Evolutionary conservation across 2,888 invertebrate genomes (phyloP), one percentile per base, ranked within the genome.

Genomic region (Rhyacophila evoluta): DNA sequence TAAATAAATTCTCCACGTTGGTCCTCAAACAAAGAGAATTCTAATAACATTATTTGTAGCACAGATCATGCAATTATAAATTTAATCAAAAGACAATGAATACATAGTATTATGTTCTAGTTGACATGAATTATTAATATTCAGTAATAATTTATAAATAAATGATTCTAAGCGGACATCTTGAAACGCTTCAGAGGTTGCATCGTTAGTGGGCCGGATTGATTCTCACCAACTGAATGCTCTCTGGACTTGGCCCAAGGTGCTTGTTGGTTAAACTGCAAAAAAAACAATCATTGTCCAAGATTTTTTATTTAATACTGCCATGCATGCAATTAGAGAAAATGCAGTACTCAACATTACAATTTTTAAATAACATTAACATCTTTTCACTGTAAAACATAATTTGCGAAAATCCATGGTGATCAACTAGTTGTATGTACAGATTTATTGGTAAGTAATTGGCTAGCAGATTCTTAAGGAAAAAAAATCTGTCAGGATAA

Each of bases 141-240:
- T 72, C 38, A 70, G 12, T 70, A 29, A 10, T 70, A 70, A 6
- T 70, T 70, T 55, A 55, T 55, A 55, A 70, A 70, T 15, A 28
- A 70, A 70, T 8, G 29, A 11, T 70, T 74, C 78, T 82, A 82
- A 77, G 70, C 77, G 29, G 80, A 76, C 82, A 80, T 82, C 75
- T 80, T 82, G 75, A 80, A 80, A 39, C 80, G 77, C 75, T 82
- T 82, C 19, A 82, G 41, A 8, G 82, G 75, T 68, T 77, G 80
- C 79, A 82, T 80, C 3, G 78, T 75, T 3, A 79, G 74, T 6
- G 76, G 71, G 28, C 74, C 72, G 19, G 82, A 77, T 68, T 80
- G 82, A 33, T 79, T 80, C 68, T 82, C 82, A 19, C 82, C 82
- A 10, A 77, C 76, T 28, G 82, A 72, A 41, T 80, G 82, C 71